phyloP scores from a whole-genome alignment of 2,888 invertebrate genomes.

The Nephrotoma flavescens region DNA sequence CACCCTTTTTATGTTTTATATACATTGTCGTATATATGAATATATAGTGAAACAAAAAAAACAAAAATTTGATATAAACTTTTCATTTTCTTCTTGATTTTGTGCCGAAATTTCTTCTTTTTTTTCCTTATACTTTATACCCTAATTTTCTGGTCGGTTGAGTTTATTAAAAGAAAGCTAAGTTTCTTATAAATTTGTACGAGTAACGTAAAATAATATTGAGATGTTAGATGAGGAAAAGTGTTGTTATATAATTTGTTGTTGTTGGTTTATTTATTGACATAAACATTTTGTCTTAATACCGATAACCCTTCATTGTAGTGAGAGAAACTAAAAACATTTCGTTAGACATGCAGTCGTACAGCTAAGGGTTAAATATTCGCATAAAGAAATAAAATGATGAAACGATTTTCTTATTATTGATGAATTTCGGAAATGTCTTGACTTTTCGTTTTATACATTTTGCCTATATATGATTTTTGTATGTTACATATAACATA shows the following conservation, averaged over 20 bases:
- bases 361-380: background rate
- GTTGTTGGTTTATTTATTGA: background rate
- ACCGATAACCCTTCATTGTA: background rate
- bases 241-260: background rate
- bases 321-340: background rate
- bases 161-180: conserved; percentile 2
- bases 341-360: background rate
- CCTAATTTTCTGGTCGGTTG: conserved; percentile 5
- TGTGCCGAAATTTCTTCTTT: background rate
- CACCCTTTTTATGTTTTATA: background rate
- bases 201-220: background rate
- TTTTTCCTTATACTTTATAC: background rate
- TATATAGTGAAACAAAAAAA: background rate
- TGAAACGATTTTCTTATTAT: background rate
- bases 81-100: background rate
- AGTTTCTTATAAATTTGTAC: background rate
- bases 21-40: background rate
- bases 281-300: background rate
- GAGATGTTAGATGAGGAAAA: background rate
- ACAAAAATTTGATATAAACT: conserved; percentile 1
- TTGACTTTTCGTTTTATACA: background rate
- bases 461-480: background rate
- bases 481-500: background rate
- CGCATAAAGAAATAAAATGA: background rate
- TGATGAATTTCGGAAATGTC: background rate